These are phyloP conservation scores for Labia minor DNA, from an alignment of 2,888 invertebrate genomes.

Conservation along the genomic window DNA sequence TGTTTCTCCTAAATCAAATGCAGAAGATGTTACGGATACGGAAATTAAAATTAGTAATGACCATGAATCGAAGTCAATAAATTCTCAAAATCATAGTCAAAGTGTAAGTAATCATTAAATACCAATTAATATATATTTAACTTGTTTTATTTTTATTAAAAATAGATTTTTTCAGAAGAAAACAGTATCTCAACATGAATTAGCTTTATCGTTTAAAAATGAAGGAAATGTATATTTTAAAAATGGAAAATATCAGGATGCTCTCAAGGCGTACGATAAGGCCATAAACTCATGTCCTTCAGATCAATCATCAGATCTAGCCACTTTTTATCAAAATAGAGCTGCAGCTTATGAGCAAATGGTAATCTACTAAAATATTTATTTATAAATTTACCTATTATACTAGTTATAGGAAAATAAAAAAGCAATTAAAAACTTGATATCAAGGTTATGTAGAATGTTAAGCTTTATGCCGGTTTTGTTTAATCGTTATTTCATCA, in stretches of 20 bases:
- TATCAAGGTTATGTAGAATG: too few species aligned
- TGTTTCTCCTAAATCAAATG: conserved; percentile 25
- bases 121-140: too few species aligned
- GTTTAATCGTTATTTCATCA: too few species aligned
- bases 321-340: conserved; percentile 90
- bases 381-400: too few species aligned
- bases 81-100: conserved; percentile 33
- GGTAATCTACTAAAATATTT: conserved; percentile 37
- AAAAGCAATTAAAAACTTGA: too few species aligned
- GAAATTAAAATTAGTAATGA: conserved; percentile 39
- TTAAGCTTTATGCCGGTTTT: too few species aligned
- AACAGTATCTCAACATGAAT: conserved; percentile 27
- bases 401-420: too few species aligned
- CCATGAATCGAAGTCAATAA: conserved; percentile 33
- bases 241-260: conserved; percentile 79
- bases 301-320: conserved; percentile 59
- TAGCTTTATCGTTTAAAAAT: conserved; percentile 69
- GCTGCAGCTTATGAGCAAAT: conserved; percentile 91
- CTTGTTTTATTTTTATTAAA: too few species aligned
- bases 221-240: conserved; percentile 83
- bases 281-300: conserved; percentile 83
- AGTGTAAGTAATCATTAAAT: too few species aligned
- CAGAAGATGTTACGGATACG: background rate
- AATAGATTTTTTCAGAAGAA: conserved; percentile 32
- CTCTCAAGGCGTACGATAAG: conserved; percentile 77